Evolutionary conservation across 1,140 invertebrate genomes (phyloP).

Genomic region (Drosophila arizonae): DNA sequence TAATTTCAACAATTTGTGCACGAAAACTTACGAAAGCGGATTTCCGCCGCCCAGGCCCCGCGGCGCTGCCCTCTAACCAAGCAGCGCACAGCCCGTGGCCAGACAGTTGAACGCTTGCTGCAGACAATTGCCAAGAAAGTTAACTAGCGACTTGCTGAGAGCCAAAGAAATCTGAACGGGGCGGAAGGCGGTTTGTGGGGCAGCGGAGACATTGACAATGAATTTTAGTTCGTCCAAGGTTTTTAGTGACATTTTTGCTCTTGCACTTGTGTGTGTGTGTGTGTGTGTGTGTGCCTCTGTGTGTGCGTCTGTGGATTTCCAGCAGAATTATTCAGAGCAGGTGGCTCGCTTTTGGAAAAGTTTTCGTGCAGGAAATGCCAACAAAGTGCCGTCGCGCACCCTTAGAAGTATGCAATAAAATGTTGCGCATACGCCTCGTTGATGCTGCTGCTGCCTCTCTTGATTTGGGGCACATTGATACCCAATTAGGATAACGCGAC

Average conservation of each 20-base stretch:
- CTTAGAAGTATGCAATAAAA: slow-evolving; percentile 73
- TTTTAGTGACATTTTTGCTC: slow-evolving; percentile 34
- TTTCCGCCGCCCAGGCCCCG: slow-evolving; percentile 43
- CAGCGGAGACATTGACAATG: slow-evolving; percentile 62
- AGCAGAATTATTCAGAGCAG: slow-evolving; percentile 47
- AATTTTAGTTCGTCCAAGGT: slow-evolving; percentile 60
- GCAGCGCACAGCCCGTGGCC: slow-evolving; percentile 14
- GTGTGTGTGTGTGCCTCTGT: neutral
- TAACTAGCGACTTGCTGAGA: slow-evolving; percentile 54
- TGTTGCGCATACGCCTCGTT: slow-evolving; percentile 63
- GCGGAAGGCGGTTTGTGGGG: neutral
- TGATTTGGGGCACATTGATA: slow-evolving; percentile 77
- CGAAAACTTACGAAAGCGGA: slow-evolving; percentile 74
- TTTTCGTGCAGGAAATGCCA: slow-evolving; percentile 58
- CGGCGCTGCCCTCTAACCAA: neutral
- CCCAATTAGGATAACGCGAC: slow-evolving; percentile 79
- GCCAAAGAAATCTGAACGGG: neutral
- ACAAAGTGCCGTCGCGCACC: slow-evolving; percentile 42
- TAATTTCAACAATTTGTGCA: slow-evolving; percentile 80
- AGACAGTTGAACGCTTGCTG: slow-evolving; percentile 52
- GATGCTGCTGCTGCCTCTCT: slow-evolving; percentile 42
- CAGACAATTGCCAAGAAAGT: slow-evolving; percentile 75
- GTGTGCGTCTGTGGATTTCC: slow-evolving; percentile 21
- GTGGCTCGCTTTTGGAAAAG: slow-evolving; percentile 39
- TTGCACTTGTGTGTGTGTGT: slow-evolving; percentile 21